Base-by-base conservation (phyloP, 2,888 invertebrate genomes). In the Tenthredo distinguenda region DNA sequence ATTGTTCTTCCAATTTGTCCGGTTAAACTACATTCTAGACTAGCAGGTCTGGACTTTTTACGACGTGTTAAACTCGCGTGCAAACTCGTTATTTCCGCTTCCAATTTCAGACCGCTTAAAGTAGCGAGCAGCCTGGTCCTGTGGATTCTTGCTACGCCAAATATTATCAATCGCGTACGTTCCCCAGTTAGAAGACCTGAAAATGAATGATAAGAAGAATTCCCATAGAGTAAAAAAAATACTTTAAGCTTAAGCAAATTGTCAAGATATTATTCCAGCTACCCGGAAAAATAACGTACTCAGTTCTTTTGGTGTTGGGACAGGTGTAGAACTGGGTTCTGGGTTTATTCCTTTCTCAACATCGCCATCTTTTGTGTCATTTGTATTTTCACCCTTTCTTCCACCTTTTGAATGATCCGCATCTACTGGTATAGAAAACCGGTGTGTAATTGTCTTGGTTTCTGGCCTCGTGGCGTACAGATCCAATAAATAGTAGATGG, bases 381-480 rank as follows among this genome's bases (percentile, higher is more conserved):
- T 94, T 3, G 95, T 89, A 86, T 95, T 93, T 86, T 96, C 95
- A 89, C 95, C 95, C 88, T 96, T 96, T 82, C 95, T 94, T 37
- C 93, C 93, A 68, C 94, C 94, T 90, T 97, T 97, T 90, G 95
- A 96, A 87, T 96, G 96, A 85, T 97, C 98, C 0, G 96, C 95
- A 87, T 97, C 97, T 3, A 95, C 95, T 6, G 96, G 96, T 88
- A 97, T 95, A 0, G 97, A 97, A 91, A 97, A 96, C 95, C 96
- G 95, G 93, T 97, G 97, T 47, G 96, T 96, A 72, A 99, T 97
- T 0, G 98, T 99, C 94, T 99, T 99, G 0, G 98, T 98, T 92
- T 99, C 99, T 0, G 99, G 98, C 96, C 98, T 97, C 79, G 97
- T 98, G 7, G 98, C 98, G 92, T 99, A 99, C 83, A 99, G 94